Evolutionary conservation across 2,113 vertebrate genomes (phyloP), one percentile per base, ranked within the genome.

Genomic region (Blennius ocellaris): DNA sequence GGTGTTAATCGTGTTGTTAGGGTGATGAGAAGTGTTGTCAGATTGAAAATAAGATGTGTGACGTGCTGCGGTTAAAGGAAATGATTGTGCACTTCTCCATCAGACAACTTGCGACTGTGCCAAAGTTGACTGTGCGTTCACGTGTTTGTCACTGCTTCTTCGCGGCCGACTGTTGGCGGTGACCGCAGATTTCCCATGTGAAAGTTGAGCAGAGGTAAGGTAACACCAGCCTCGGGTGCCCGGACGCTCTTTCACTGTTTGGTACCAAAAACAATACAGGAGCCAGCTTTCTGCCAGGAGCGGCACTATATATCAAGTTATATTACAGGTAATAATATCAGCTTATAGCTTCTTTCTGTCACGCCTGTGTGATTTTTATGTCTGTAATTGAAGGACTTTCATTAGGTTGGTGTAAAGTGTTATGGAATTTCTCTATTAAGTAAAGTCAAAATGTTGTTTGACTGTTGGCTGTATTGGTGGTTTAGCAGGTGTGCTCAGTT

Each of bases 141-240:
- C 73, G 15, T 54, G 51, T 62, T 69, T 78, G 49, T 78, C 72
- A 57, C 50, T 10, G 11, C 40, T 40, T 59, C 47, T 60, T 73
- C 16, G 47, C 68, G 62, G 60, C 68, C 39, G 54, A 67, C 57
- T 76, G 50, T 53, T 53, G 68, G 53, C 72, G 68, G 72, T 81
- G 69, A 65, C 77, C 36, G 12, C 75, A 72, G 47, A 60, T 64
- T 85, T 83, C 83, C 85, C 78, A 56, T 83, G n/a, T 81, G 75
- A 85, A 72, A 84, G 82, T 72, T 70, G 43, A 82, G 51, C 11
- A 14, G 48, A n/a, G 51, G 67, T 69, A 36, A 37, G 36, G 10
- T 57, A 30, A 54, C 2, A 78, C 57, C 50, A 57, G 53, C 41
- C 58, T 7, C 7, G 6, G 14, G 47, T 75, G 73, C 57, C n/a